These are phyloP conservation scores for Notocelia uddmanniana DNA, from an alignment of 2,888 invertebrate species.

Conservation along the genomic window DNA sequence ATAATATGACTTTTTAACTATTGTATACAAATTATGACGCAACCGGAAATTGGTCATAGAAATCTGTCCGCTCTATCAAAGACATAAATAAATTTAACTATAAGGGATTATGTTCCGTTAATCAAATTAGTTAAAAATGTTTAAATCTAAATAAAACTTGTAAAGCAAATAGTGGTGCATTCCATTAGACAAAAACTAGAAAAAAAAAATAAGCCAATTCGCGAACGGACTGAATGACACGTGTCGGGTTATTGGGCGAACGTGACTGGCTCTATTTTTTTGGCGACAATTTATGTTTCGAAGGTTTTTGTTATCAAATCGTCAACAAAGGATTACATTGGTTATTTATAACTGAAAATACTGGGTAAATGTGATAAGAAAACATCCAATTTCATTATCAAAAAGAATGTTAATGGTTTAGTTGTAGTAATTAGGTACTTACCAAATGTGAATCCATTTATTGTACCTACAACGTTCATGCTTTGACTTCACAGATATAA, in stretches of 20 bases:
- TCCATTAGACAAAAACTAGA: background rate
- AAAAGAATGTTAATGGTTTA: background rate
- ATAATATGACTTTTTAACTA: too few species aligned
- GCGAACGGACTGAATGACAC: conserved; percentile 11
- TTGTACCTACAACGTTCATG: too few species aligned
- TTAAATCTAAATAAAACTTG: background rate
- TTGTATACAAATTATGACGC: too few species aligned
- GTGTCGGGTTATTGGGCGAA: conserved; percentile 33
- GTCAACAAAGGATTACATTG: background rate
- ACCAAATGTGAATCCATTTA: too few species aligned
- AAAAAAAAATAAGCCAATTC: background rate
- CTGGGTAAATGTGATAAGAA: background rate
- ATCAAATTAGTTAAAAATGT: too few species aligned
- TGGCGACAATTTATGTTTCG: background rate
- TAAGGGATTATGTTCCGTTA: too few species aligned
- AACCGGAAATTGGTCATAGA: too few species aligned
- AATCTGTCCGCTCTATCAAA: too few species aligned
- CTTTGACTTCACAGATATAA: too few species aligned
- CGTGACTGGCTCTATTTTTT: conserved; percentile 28
- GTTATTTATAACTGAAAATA: background rate
- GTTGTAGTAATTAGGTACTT: background rate
- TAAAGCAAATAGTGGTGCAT: background rate
- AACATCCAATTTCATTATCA: background rate
- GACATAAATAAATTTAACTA: too few species aligned
- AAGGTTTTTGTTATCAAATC: background rate